Evolutionary conservation across 2,888 invertebrate species (phyloP).

Genomic region (Nomada fucata): DNA sequence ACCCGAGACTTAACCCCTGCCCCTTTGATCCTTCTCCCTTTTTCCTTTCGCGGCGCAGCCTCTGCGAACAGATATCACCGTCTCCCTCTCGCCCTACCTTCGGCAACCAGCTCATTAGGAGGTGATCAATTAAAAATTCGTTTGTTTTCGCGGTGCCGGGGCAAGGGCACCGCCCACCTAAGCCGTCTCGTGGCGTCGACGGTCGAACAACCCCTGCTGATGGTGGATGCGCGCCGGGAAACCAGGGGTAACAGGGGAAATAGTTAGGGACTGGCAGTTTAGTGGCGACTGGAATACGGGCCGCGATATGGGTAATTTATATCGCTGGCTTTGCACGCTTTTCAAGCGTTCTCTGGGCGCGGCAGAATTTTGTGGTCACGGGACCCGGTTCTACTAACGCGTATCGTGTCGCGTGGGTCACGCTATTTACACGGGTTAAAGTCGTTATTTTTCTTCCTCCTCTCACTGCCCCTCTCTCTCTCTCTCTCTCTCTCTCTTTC

Average conservation of each 20-base stretch:
- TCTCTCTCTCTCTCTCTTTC: neutral
- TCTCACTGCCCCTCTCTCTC: neutral
- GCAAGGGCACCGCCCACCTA: constrained; percentile 62
- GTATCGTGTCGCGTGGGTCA: constrained; percentile 49
- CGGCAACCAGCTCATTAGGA: constrained; percentile 79
- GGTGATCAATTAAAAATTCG: constrained; percentile 82
- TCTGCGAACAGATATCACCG: constrained; percentile 32
- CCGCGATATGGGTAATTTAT: constrained; percentile 63
- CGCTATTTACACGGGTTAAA: constrained; percentile 41
- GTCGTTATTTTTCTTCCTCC: constrained; percentile 2
- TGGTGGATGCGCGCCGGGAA: constrained; percentile 43
- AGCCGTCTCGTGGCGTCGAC: constrained; percentile 54
- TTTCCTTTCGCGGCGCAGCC: neutral
- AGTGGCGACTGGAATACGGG: constrained; percentile 55
- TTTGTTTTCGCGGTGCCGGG: constrained; percentile 70
- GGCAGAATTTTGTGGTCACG: constrained; percentile 44
- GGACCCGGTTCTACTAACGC: constrained; percentile 23
- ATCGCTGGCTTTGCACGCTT: constrained; percentile 54
- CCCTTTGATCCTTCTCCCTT: constrained; percentile 10
- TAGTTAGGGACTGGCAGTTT: constrained; percentile 58
- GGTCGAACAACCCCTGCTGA: constrained; percentile 46
- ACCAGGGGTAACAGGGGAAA: constrained; percentile 19
- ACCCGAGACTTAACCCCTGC: constrained; percentile 16
- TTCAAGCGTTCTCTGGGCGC: constrained; percentile 38
- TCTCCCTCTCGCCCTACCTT: neutral